Conservation (phyloP, 2,888 invertebrate species). For the Schizaphis graminum region DNA sequence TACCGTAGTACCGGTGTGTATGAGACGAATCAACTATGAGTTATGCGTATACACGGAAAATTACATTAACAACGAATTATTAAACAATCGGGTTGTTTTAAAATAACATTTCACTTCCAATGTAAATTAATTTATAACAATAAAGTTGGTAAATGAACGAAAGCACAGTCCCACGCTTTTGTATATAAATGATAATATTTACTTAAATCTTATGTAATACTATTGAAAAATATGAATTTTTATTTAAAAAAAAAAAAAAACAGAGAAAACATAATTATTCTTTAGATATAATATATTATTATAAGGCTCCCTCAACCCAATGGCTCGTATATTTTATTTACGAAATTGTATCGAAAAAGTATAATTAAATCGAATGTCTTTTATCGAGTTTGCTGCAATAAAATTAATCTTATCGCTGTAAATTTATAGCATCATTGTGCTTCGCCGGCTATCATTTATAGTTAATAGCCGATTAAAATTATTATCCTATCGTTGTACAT, state of each 20-base stretch:
- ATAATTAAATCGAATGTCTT: constrained; percentile 3
- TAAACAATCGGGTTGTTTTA: neutral
- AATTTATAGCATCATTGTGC: neutral
- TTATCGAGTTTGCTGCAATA: neutral
- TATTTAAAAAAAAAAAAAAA: neutral
- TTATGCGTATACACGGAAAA: neutral
- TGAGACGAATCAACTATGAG: neutral
- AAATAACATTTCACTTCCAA: neutral
- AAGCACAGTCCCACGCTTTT: neutral
- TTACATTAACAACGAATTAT: neutral
- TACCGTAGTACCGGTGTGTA: neutral
- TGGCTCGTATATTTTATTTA: neutral
- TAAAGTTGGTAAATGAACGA: neutral
- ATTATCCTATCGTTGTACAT: constrained; percentile 1
- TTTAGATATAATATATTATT: neutral
- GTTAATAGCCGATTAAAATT: neutral
- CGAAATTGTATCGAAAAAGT: neutral
- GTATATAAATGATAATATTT: neutral
- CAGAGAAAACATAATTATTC: neutral
- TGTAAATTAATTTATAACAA: neutral
- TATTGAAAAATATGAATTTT: neutral
- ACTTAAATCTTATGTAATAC: neutral
- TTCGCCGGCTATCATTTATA: neutral
- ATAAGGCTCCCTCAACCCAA: neutral
- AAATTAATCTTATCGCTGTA: neutral